Evolutionary conservation across 2,888 invertebrate genomes (phyloP), one percentile per base, ranked within the genome.

Genomic region (Hedya salicella): DNA sequence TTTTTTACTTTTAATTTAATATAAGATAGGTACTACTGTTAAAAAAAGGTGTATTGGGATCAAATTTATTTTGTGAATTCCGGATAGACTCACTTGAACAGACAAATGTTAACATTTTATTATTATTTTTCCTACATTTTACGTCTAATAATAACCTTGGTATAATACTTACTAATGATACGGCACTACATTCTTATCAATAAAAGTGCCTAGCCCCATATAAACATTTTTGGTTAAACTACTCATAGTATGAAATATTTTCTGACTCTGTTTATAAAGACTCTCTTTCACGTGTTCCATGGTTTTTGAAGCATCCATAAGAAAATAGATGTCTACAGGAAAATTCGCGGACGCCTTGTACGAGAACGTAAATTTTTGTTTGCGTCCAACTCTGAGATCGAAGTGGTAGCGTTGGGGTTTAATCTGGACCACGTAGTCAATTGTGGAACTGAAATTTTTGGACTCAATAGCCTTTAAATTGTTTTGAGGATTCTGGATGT

Each of bases 131-230:
- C n/a, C n/a, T n/a, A n/a, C n/a, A n/a, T n/a, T n/a, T n/a, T n/a
- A n/a, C n/a, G n/a, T n/a, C n/a, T n/a, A n/a, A n/a, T n/a, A n/a
- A n/a, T n/a, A n/a, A n/a, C n/a, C n/a, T n/a, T n/a, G n/a, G 25
- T 25, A 6, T 16, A 32, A 9, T n/a, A 65, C 64, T 65, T 30
- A 65, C 65, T n/a, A 14, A 1, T 36, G n/a, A 40, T 60, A 66
- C 4, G 60, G 66, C 8, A 49, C 5, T 17, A 66, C 1, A 25
- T 66, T 66, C 11, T 66, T 66, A 11, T 66, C 66, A 42, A 60
- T 54, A 8, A 66, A 66, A 0, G 60, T 61, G n/a, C 66, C 66
- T 2, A 66, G 14, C 5, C 66, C 66, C 48, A 66, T 54, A 9
- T 32, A 30, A 1, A 66, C 66, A 30, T 66, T 30, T 14, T 2